Conservation (phyloP, 2,113 vertebrate genomes). For the Zapornia atra region DNA sequence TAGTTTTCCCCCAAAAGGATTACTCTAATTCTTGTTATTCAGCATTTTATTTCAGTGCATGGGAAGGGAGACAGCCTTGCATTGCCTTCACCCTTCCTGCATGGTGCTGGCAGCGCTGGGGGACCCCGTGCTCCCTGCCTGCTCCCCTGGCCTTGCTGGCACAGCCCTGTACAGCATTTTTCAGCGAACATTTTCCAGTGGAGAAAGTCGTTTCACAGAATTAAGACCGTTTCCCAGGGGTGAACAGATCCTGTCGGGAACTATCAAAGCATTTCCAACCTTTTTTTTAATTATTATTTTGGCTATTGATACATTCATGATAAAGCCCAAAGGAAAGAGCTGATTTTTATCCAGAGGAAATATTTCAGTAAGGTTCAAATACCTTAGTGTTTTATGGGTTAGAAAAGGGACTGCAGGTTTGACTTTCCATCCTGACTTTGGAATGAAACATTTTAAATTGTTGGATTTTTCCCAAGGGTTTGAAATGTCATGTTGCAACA, state of each 20-base stretch:
- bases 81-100: accelerated
- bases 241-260: not conserved
- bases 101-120: accelerated
- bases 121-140: not conserved
- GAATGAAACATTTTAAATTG: not conserved
- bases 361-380: accelerated
- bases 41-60: accelerated
- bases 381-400: not conserved
- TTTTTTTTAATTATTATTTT: not conserved
- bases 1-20: not conserved
- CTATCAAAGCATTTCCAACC: not conserved
- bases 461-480: not conserved
- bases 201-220: accelerated
- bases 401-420: not conserved
- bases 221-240: accelerated
- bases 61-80: not conserved
- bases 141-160: not conserved
- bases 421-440: not conserved
- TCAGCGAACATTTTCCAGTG: not conserved
- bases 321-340: not conserved
- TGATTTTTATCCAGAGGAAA: not conserved
- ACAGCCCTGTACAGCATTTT: not conserved
- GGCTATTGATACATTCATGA: not conserved
- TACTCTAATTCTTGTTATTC: accelerated
- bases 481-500: not conserved